phyloP scores from a whole-genome alignment of 2,113 vertebrate species.

The Apodemus sylvaticus region DNA sequence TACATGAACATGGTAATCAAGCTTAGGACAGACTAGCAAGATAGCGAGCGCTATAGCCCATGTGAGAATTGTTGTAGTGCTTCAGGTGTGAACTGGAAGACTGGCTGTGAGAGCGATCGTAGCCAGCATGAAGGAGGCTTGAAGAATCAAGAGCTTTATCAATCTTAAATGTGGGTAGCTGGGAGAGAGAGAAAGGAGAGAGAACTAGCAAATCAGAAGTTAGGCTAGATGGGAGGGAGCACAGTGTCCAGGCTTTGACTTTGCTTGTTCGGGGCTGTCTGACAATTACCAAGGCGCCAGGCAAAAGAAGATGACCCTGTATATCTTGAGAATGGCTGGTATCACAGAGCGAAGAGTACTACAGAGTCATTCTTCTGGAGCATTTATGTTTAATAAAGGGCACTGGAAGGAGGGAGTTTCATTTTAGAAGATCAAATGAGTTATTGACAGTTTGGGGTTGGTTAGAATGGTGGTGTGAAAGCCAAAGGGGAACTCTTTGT shows the following conservation, averaged over 20 bases:
- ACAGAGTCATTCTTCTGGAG: neutral
- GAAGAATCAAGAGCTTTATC: constrained; percentile 6
- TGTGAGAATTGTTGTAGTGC: constrained; percentile 4
- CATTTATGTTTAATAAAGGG: neutral
- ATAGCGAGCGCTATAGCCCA: neutral
- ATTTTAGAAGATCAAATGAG: neutral
- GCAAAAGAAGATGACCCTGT: neutral
- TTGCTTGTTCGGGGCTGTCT: constrained; percentile 6
- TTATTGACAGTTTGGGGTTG: neutral
- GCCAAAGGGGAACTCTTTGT: neutral
- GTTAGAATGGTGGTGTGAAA: neutral
- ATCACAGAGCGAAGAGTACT: neutral
- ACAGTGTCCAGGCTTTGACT: constrained; percentile 13
- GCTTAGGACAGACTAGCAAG: neutral
- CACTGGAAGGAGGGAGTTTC: neutral
- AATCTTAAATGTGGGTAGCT: constrained; percentile 19
- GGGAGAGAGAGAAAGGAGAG: neutral
- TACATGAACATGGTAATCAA: neutral
- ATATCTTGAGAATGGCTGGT: neutral
- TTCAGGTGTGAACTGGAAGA: neutral
- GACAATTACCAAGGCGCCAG: neutral
- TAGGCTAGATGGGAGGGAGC: neutral
- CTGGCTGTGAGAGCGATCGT: neutral
- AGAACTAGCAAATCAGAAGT: neutral
- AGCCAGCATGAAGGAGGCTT: neutral